Conservation (phyloP, 2,797 vertebrate genomes). For the Pristis pectinata region DNA sequence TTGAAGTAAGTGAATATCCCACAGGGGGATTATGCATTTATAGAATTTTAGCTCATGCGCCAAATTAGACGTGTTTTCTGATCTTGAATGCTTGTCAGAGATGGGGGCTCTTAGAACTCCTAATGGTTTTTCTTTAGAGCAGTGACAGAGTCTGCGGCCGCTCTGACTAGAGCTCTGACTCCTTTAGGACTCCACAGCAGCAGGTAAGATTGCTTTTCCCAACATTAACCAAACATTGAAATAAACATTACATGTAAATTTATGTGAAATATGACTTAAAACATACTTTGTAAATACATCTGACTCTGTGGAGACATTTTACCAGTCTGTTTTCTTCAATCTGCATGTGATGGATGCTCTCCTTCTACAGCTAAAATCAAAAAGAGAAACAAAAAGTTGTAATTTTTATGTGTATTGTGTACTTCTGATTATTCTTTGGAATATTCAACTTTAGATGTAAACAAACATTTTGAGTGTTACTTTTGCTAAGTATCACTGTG, state of each 20-base stretch:
- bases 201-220: background rate
- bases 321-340: background rate
- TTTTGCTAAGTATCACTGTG: background rate
- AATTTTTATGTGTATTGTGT: background rate
- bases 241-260: background rate
- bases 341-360: background rate
- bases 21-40: constrained; percentile 42
- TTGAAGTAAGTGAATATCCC: constrained; percentile 45
- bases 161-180: background rate
- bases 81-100: background rate
- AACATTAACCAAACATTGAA: background rate
- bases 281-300: background rate
- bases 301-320: background rate
- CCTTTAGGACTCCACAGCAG: background rate
- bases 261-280: background rate
- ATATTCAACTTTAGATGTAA: background rate
- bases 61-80: constrained; percentile 14
- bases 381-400: background rate
- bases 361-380: background rate
- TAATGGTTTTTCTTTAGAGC: constrained; percentile 22
- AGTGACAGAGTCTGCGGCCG: background rate
- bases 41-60: constrained; percentile 32
- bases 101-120: background rate
- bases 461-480: background rate
- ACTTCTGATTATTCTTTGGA: background rate